These are phyloP conservation scores for Vanessa atalanta DNA, from an alignment of 1,140 invertebrate genomes.

Conservation along the genomic window DNA sequence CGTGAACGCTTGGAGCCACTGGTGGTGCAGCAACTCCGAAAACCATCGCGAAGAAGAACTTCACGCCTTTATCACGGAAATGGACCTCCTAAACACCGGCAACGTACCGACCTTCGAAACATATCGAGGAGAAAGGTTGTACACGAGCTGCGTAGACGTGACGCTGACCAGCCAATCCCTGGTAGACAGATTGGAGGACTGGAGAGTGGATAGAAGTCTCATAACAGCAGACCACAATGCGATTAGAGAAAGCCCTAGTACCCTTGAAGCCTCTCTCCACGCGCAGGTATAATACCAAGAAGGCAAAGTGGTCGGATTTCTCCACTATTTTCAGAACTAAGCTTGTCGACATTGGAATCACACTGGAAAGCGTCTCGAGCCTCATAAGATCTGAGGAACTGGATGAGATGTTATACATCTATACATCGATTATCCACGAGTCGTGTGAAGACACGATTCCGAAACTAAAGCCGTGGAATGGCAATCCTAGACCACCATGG, in stretches of 20 bases:
- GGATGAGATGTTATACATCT: slow-evolving; percentile 16
- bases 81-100: slow-evolving; percentile 39
- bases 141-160: neutral
- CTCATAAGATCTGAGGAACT: slow-evolving; percentile 17
- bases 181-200: slow-evolving; percentile 30
- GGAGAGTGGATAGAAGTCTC: slow-evolving; percentile 6
- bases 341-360: too few species aligned
- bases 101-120: slow-evolving; percentile 44
- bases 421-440: slow-evolving; percentile 21
- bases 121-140: neutral
- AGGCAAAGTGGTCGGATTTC: neutral
- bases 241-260: neutral
- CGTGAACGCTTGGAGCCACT: neutral
- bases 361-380: neutral
- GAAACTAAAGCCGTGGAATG: neutral
- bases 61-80: slow-evolving; percentile 28
- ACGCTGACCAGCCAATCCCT: neutral
- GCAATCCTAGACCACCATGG: too few species aligned
- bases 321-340: too few species aligned
- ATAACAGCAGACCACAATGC: neutral
- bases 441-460: slow-evolving; percentile 38
- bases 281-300: neutral
- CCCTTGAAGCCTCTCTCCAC: neutral
- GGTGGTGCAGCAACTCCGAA: slow-evolving; percentile 15
- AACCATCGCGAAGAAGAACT: slow-evolving; percentile 35